Conservation (phyloP, 2,797 vertebrate genomes). For the Salarias fasciatus region DNA sequence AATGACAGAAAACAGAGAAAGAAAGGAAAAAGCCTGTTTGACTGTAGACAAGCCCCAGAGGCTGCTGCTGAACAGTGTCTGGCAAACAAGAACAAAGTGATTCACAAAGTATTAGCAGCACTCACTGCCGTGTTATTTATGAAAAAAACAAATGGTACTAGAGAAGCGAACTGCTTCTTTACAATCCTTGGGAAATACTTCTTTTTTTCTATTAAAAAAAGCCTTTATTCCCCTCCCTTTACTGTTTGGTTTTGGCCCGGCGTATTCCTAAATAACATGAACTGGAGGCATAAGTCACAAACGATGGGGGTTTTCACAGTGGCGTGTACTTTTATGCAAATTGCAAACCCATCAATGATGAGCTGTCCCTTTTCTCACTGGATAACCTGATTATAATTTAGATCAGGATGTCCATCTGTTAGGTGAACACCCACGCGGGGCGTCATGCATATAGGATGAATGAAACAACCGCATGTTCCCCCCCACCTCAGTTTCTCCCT, state of each 20-base stretch:
- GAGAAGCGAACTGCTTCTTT: constrained; percentile 30
- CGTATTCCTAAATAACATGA: constrained; percentile 38
- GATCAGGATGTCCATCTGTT: constrained; percentile 75
- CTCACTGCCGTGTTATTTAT: constrained; percentile 55
- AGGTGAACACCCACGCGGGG: constrained; percentile 58
- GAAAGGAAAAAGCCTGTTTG: constrained; percentile 59
- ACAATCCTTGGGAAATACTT: constrained; percentile 28
- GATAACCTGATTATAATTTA: constrained; percentile 78
- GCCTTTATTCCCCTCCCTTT: constrained; percentile 39
- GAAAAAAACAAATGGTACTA: constrained; percentile 54
- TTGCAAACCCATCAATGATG: constrained; percentile 53
- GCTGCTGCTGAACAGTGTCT: constrained; percentile 59
- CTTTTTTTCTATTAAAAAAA: neutral
- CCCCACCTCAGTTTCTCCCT: constrained; percentile 13
- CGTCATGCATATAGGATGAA: constrained; percentile 41
- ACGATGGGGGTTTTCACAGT: constrained; percentile 41
- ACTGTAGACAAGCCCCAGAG: constrained; percentile 71
- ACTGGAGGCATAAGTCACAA: constrained; percentile 47
- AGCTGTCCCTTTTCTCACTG: constrained; percentile 65
- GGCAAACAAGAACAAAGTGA: constrained; percentile 69
- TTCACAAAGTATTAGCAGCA: constrained; percentile 61
- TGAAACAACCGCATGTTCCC: constrained; percentile 33
- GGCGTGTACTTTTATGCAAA: constrained; percentile 68
- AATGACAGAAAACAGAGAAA: constrained; percentile 69
- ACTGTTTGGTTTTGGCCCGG: constrained; percentile 27